Evolutionary conservation across 2,113 vertebrate species (phyloP), one percentile per base, ranked within the genome.

Genomic region (Barbus barbus): DNA sequence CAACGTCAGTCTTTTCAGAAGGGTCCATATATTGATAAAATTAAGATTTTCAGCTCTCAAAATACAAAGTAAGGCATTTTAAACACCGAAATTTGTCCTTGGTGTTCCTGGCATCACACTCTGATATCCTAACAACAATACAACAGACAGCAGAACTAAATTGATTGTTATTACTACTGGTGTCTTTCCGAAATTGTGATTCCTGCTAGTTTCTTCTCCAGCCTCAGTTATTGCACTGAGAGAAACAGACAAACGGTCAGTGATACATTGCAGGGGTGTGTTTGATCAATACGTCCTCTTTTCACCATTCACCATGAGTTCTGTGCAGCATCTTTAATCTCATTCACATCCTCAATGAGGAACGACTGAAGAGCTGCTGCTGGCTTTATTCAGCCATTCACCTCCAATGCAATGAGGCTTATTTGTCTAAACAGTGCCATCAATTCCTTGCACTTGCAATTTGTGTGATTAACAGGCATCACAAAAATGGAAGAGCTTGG

Each of bases 221-320:
- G 73, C 84, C 83, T 78, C 38, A 41, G 53, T 38, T 71, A 71
- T 24, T 82, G 56, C 60, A 63, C 77, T 58, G 22, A 53, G 56
- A 67, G 51, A 78, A 78, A 38, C 36, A 56, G 74, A 46, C 75
- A 53, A 22, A 33, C 2, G 31, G 12, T 67, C 26, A 36, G 28
- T 14, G 58, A 38, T 72, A 85, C 83, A 85, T 77, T 81, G 83
- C 78, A 63, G 63, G 81, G 86, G 84, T 85, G 88, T 83, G 83
- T 63, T 75, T 67, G 82, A 88, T 90, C 83, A 86, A 89, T 84
- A 84, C 58, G 84, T 72, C 89, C 86, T 84, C 78, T 71, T 88
- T 84, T 78, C 65, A 85, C 79, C 85, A 83, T 88, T 88, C 76
- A 83, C 83, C 81, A 85, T 16, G 63, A 60, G 18, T 36, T 78